phyloP scores from a whole-genome alignment of 2,113 vertebrate genomes.

The Asarcornis scutulata region DNA sequence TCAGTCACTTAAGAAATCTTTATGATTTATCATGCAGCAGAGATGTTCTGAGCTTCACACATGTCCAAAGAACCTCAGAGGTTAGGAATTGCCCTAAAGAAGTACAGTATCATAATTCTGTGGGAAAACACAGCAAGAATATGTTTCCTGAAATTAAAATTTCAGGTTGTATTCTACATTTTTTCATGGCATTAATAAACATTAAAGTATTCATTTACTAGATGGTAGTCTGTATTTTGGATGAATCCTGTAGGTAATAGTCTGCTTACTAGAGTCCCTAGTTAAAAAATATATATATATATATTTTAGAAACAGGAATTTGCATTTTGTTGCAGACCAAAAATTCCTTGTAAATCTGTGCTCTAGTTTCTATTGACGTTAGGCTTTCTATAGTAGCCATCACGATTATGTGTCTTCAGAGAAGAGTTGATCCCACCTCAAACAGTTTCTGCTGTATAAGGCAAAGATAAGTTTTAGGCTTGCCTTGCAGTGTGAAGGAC shows the following conservation, averaged over 20 bases:
- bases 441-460: slow-evolving; percentile 29
- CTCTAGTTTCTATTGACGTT: slow-evolving; percentile 41
- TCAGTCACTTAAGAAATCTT: background rate
- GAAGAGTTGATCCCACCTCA: slow-evolving; percentile 12
- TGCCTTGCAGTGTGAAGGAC: background rate
- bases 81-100: background rate
- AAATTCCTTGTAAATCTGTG: background rate
- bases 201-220: background rate
- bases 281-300: background rate
- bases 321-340: slow-evolving; percentile 1
- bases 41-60: background rate
- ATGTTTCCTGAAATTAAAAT: background rate
- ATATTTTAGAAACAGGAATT: background rate
- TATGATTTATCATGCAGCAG: background rate
- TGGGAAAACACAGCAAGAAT: background rate
- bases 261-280: background rate
- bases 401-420: background rate
- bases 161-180: background rate
- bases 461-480: background rate
- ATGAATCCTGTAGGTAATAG: background rate
- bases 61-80: background rate
- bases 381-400: background rate
- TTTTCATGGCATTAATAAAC: background rate
- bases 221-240: background rate
- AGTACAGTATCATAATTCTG: background rate